phyloP scores from a whole-genome alignment of 2,797 vertebrate species.

The Myotis pilosus region DNA sequence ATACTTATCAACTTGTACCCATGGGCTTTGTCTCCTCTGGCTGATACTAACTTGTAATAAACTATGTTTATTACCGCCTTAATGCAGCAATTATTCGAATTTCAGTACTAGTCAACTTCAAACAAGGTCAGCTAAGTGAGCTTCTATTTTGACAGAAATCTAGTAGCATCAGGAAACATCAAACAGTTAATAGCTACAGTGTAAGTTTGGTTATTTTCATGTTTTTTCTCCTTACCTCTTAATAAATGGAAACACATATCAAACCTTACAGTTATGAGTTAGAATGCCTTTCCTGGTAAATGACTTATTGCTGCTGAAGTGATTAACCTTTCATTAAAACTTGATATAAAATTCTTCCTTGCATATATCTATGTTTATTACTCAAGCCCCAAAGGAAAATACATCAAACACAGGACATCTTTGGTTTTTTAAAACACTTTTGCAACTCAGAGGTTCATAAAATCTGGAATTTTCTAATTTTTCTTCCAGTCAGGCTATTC shows the following conservation, averaged over 20 bases:
- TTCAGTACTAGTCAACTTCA: slow-evolving; percentile 43
- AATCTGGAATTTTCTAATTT: slow-evolving; percentile 43
- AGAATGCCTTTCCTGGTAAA: slow-evolving; percentile 20
- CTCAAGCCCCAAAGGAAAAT: slow-evolving; percentile 55
- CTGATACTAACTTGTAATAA: not conserved
- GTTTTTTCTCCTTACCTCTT: slow-evolving; percentile 41
- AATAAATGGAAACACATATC: slow-evolving; percentile 57
- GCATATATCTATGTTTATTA: slow-evolving; percentile 66
- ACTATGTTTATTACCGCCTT: not conserved
- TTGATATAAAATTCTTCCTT: slow-evolving; percentile 67
- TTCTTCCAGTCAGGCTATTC: not conserved
- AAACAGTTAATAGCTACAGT: slow-evolving; percentile 29
- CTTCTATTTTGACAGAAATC: slow-evolving; percentile 51
- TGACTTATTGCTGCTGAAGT: slow-evolving; percentile 66
- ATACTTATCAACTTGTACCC: not conserved
- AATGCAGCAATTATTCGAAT: slow-evolving; percentile 48
- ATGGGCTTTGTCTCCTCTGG: not conserved
- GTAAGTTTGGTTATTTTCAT: slow-evolving; percentile 52
- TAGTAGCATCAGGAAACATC: slow-evolving; percentile 26
- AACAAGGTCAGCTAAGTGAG: slow-evolving; percentile 42
- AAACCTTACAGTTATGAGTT: slow-evolving; percentile 59
- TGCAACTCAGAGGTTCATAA: slow-evolving; percentile 39
- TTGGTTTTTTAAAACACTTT: slow-evolving; percentile 43
- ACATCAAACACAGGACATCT: slow-evolving; percentile 32
- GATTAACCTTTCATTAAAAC: slow-evolving; percentile 77